Evolutionary conservation across 30 jellyfish, hydroid and myxozoan species (phyloP), one percentile per base, ranked within the genome.

Genomic region (Pelagia noctiluca): DNA sequence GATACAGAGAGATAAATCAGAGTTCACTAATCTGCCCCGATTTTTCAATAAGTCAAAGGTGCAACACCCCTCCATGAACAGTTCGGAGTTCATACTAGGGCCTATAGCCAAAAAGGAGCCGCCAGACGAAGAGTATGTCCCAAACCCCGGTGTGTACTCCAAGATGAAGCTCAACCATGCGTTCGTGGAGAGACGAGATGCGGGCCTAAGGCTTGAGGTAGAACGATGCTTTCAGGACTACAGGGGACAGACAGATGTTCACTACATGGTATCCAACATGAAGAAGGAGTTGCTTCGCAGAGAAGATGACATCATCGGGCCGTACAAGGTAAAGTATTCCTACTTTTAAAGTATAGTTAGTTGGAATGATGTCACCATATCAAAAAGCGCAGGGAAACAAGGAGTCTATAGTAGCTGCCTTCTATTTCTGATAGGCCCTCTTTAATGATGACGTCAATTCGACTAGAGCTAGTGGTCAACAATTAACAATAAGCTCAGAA

Each of bases 181-280:
- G 22, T 85, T 85, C 53, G 49, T 48, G 54, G 96, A 85, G 61
- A 85, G 86, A 35, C 65, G 96, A 76, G 96, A 85, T 52, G 96
- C 89, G 26, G 96, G 76, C 10, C 57, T 85, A 34, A 48, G 81
- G 35, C 28, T 76, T 22, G 96, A 85, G 74, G 53, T 85, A n/a
- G 96, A 85, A 50, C 75, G 65, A 66, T 76, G 76, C 13, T 75
- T 69, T 49, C 75, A 85, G 13, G 81, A 76, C 2, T 74, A 21
- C 31, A 26, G 26, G 16, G 37, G 65, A 21, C 84, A 75, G 33
- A 86, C 79, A 12, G 92, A 82, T 46, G 42, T 36, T 5, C 38
- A 21, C 32, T 82, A 7, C 48, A 31, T 82, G 72, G 62, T 69
- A 26, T 47, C 46, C 24, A 82, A 82, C 54, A 35, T 82, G 69